These are phyloP conservation scores for Sminthurinus signatus DNA, from an alignment of 1,140 invertebrate species.

Conservation along the genomic window DNA sequence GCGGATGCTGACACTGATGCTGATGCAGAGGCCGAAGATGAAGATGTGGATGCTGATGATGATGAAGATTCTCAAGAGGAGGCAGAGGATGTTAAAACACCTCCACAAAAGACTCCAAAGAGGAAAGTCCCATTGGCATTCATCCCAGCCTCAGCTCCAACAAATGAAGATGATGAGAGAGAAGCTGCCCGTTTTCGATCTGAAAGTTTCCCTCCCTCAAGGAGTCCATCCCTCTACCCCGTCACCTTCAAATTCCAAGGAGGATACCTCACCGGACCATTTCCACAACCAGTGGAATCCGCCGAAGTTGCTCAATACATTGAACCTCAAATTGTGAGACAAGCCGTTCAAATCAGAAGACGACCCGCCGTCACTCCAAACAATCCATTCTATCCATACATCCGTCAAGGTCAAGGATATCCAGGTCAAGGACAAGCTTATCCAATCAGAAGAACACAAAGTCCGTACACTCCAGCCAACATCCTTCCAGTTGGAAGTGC, in stretches of 20 bases:
- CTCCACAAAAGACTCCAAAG: not conserved
- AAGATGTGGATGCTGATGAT: conserved; percentile 5
- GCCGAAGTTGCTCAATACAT: conserved; percentile 6
- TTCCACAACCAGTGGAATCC: not conserved
- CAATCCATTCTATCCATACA: not conserved
- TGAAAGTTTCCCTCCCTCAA: conserved; percentile 33
- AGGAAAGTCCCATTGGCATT: conserved; percentile 23
- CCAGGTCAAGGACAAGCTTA: not conserved
- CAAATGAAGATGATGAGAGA: conserved; percentile 12
- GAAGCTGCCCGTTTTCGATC: not conserved
- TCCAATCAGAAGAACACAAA: too few relatives aligned
- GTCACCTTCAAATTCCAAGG: conserved; percentile 14
- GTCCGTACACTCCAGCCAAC: too few relatives aligned
- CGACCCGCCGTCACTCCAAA: not conserved
- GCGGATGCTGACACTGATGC: too few relatives aligned
- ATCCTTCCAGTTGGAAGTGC: too few relatives aligned
- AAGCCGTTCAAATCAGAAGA: too few relatives aligned
- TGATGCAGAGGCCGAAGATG: too few relatives aligned
- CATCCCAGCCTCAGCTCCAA: conserved; percentile 8
- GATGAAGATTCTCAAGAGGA: conserved; percentile 14
- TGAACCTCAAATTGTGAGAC: not conserved
- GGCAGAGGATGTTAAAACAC: conserved; percentile 5
- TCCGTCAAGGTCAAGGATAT: not conserved
- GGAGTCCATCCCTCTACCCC: conserved; percentile 29
- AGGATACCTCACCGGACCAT: conserved; percentile 9